These are phyloP conservation scores for Drosophila maculinotata DNA, from an alignment of 2,888 invertebrate genomes.

Conservation along the genomic window DNA sequence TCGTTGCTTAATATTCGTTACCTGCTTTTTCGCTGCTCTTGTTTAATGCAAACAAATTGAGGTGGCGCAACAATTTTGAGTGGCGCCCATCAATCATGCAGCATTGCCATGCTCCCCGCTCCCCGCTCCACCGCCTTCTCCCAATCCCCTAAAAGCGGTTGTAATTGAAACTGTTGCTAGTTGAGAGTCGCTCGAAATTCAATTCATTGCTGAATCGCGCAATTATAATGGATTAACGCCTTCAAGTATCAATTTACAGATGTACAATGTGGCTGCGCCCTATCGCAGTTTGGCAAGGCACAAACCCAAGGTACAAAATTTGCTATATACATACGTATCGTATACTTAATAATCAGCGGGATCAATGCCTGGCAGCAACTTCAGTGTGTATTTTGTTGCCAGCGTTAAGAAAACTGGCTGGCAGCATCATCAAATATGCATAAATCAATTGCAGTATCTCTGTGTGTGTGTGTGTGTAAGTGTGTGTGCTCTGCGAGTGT, in stretches of 20 bases:
- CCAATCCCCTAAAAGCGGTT: background rate
- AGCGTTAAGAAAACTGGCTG: conserved; percentile 4
- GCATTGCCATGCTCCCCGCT: background rate
- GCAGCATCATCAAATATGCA: conserved; percentile 50
- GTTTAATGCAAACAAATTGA: conserved; percentile 65
- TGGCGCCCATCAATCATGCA: conserved; percentile 61
- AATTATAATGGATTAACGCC: conserved; percentile 62
- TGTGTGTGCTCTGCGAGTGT: conserved; percentile 2
- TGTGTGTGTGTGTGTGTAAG: background rate
- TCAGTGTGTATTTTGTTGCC: conserved; percentile 12
- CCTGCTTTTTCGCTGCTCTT: conserved; percentile 33
- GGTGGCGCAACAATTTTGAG: conserved; percentile 54
- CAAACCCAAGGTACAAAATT: conserved; percentile 79
- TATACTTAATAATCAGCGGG: background rate
- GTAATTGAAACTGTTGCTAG: conserved; percentile 24
- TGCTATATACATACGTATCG: background rate
- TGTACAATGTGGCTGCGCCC: conserved; percentile 84
- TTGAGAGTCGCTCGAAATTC: conserved; percentile 24
- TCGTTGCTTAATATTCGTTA: conserved; percentile 19
- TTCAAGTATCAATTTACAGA: conserved; percentile 80
- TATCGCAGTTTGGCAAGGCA: conserved; percentile 83
- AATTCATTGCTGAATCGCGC: conserved; percentile 5
- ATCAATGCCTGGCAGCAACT: too few relatives aligned
- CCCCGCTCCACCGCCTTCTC: background rate
- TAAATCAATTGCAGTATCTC: conserved; percentile 50